Conservation (phyloP, 2,797 vertebrate species). For the Synaphobranchus kaupii region DNA sequence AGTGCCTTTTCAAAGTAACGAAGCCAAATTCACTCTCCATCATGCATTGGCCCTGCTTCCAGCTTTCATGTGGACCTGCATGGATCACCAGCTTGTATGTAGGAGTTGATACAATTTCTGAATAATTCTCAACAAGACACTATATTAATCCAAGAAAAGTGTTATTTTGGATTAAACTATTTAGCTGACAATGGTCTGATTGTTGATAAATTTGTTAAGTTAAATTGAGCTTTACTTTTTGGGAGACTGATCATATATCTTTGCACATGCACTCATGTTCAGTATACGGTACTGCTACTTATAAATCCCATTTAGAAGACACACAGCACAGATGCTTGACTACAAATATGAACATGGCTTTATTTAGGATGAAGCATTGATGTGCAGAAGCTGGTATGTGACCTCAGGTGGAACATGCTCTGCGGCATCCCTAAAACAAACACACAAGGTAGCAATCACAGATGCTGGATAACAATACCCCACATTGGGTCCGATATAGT, state of each 20-base stretch:
- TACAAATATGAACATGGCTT: neutral
- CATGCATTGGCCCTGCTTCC: neutral
- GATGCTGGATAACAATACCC: neutral
- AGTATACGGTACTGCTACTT: neutral
- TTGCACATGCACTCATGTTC: neutral
- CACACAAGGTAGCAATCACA: neutral
- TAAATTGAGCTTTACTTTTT: neutral
- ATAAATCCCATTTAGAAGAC: neutral
- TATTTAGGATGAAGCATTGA: neutral
- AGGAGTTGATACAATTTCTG: slow-evolving; percentile 20
- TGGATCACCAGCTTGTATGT: slow-evolving; percentile 24
- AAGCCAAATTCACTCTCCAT: neutral
- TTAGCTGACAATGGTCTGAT: neutral
- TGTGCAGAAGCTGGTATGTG: neutral
- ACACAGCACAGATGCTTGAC: neutral
- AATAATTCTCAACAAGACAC: slow-evolving; percentile 14
- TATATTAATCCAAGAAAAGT: slow-evolving; percentile 15
- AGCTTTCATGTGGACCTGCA: neutral
- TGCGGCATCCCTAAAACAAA: neutral
- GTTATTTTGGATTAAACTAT: neutral
- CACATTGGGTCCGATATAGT: neutral
- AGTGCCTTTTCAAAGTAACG: neutral
- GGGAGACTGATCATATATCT: neutral
- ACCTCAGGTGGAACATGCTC: neutral
- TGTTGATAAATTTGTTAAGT: neutral